phyloP scores from a whole-genome alignment of 2,888 invertebrate species.

The Osedax fenrisi region DNA sequence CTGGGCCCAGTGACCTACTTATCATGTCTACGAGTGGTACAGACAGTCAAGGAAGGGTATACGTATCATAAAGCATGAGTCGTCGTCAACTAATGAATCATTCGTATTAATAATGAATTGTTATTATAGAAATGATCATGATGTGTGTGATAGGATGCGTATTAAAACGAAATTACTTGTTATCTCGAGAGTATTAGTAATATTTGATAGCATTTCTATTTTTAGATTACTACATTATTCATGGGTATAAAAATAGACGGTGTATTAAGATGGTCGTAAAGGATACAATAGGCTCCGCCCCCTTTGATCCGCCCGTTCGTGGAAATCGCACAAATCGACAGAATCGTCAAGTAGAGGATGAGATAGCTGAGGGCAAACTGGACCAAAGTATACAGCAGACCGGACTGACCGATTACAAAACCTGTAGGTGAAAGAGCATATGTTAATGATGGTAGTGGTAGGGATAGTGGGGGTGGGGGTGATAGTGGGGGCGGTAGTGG shows the following conservation, averaged over 20 bases:
- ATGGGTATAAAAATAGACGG: too few relatives aligned
- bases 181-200: too few relatives aligned
- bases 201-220: too few relatives aligned
- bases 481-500: neutral
- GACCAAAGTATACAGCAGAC: constrained; percentile 69
- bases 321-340: constrained; percentile 92
- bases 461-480: neutral
- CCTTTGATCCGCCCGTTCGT: constrained; percentile 98
- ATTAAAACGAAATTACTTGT: too few relatives aligned
- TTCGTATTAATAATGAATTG: too few relatives aligned
- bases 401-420: constrained; percentile 89
- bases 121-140: too few relatives aligned
- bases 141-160: too few relatives aligned
- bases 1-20: constrained; percentile 88
- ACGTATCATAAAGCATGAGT: too few relatives aligned
- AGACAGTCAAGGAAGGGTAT: too few relatives aligned
- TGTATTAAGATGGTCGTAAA: constrained; percentile 38
- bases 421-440: constrained; percentile 57
- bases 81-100: too few relatives aligned
- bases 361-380: constrained; percentile 84
- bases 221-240: too few relatives aligned
- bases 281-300: constrained; percentile 97
- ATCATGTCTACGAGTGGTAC: constrained; percentile 94
- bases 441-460: neutral
- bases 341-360: constrained; percentile 86